Conservation (phyloP, 1,140 invertebrate species). For the Drosophila kanapiae region DNA sequence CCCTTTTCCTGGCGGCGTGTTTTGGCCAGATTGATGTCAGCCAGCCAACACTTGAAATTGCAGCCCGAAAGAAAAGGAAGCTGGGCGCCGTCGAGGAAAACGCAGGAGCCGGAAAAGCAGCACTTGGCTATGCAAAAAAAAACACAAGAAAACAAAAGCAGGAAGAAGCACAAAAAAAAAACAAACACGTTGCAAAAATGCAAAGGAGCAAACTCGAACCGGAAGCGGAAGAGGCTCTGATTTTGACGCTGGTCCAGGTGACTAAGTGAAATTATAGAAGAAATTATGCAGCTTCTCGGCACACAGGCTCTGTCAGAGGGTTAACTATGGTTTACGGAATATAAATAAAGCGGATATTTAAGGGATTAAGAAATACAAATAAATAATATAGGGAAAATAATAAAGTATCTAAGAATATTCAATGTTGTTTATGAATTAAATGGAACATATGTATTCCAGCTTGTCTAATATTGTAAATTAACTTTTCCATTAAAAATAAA, state of each 20-base stretch:
- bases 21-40: conserved; percentile 74
- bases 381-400: no score
- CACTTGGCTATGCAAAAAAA: conserved; percentile 46
- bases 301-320: neutral
- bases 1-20: conserved; percentile 42
- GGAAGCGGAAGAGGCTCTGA: conserved; percentile 46
- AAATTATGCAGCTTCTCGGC: conserved; percentile 32
- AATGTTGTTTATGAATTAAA: no score
- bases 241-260: conserved; percentile 38
- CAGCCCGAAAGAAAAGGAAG: conserved; percentile 41
- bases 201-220: conserved; percentile 35
- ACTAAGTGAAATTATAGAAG: conserved; percentile 44
- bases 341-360: neutral
- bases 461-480: no score
- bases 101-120: conserved; percentile 16
- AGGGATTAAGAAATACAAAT: neutral
- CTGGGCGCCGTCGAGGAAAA: conserved; percentile 6
- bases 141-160: neutral
- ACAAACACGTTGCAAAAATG: conserved; percentile 5
- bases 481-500: neutral
- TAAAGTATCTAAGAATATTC: no score
- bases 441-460: no score
- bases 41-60: conserved; percentile 73
- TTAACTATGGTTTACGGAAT: neutral
- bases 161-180: neutral